Conservation (phyloP, 2,113 vertebrate species). For the Chaetodon trifascialis region DNA sequence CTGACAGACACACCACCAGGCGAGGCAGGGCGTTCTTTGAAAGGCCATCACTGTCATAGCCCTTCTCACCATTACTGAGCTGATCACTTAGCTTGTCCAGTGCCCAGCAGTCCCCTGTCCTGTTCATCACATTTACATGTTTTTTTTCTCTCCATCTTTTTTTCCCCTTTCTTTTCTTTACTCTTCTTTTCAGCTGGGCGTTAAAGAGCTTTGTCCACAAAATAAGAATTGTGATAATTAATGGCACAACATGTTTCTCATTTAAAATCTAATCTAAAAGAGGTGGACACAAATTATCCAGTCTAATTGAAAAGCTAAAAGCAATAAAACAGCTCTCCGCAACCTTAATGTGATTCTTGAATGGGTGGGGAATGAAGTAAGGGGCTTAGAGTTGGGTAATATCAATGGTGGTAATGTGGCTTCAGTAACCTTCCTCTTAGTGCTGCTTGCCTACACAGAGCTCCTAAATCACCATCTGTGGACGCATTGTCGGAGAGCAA, state of each 20-base stretch:
- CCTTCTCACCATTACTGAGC: constrained; percentile 34
- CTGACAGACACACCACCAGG: constrained; percentile 38
- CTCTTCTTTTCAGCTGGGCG: constrained; percentile 14
- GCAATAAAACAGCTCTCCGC: constrained; percentile 68
- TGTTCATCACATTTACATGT: constrained; percentile 43
- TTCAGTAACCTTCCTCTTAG: constrained; percentile 53
- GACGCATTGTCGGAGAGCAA: constrained; percentile 23
- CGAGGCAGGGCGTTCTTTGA: constrained; percentile 3
- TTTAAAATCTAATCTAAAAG: constrained; percentile 84
- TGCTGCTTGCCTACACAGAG: constrained; percentile 25
- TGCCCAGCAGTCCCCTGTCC: constrained; percentile 20
- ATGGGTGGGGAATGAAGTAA: constrained; percentile 63
- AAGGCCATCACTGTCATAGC: constrained; percentile 41
- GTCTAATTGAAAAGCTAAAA: constrained; percentile 83
- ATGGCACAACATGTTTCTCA: constrained; percentile 83
- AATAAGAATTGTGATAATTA: constrained; percentile 79
- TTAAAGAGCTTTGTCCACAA: constrained; percentile 70
- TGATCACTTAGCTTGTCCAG: constrained; percentile 57
- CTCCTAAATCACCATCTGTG: constrained; percentile 36
- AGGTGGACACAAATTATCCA: constrained; percentile 81
- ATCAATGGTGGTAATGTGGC: constrained; percentile 40
- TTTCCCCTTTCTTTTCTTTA: neutral
- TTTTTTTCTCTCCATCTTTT: constrained; percentile 16
- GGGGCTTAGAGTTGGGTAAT: constrained; percentile 39
- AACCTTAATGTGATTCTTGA: constrained; percentile 72